A percentile compares a stretch with the other conserved stretches of the same genome.
Conservation (phyloP, 1,140 invertebrate species). For the Aethina tumida region DNA sequence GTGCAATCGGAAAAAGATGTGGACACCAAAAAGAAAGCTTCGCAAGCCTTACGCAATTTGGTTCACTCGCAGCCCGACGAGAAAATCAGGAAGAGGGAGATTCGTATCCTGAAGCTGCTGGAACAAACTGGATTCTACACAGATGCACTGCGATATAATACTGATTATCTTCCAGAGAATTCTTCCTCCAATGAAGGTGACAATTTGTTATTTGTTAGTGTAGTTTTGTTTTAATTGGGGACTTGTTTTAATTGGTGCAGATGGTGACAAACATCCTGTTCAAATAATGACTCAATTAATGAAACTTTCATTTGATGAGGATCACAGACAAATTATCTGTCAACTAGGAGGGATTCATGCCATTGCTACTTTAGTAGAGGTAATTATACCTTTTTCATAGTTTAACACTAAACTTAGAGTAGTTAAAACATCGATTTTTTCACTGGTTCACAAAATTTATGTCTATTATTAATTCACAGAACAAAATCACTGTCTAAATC, state of each 20-base stretch:
- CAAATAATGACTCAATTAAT: slow-evolving; percentile 85
- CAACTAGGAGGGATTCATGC: slow-evolving; percentile 85
- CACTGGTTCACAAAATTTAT: too few relatives aligned
- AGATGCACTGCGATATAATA: slow-evolving; percentile 25
- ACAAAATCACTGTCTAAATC: too few relatives aligned
- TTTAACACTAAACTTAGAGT: too few relatives aligned
- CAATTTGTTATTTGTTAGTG: slow-evolving; percentile 8
- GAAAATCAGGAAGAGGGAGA: slow-evolving; percentile 75
- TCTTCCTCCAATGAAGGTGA: slow-evolving; percentile 23
- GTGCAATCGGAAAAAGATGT: slow-evolving; percentile 69
- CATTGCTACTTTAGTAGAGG: slow-evolving; percentile 78
- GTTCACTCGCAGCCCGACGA: slow-evolving; percentile 90
- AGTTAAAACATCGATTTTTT: too few relatives aligned
- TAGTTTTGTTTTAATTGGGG: background rate
- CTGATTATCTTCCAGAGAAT: slow-evolving; percentile 25
- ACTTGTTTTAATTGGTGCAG: slow-evolving; percentile 34
- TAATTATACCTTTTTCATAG: too few relatives aligned
- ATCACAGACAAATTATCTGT: slow-evolving; percentile 90
- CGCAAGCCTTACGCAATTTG: slow-evolving; percentile 83
- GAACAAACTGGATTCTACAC: slow-evolving; percentile 57
- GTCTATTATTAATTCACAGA: too few relatives aligned
- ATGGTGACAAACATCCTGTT: slow-evolving; percentile 73
- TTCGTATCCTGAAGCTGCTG: slow-evolving; percentile 70
- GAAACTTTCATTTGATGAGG: slow-evolving; percentile 94
- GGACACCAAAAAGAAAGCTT: slow-evolving; percentile 66